A percentile compares a stretch with the other conserved stretches of the same genome.
These are phyloP conservation scores for Callorhinus ursinus DNA, from an alignment of 2,113 vertebrate species.

Conservation along the genomic window DNA sequence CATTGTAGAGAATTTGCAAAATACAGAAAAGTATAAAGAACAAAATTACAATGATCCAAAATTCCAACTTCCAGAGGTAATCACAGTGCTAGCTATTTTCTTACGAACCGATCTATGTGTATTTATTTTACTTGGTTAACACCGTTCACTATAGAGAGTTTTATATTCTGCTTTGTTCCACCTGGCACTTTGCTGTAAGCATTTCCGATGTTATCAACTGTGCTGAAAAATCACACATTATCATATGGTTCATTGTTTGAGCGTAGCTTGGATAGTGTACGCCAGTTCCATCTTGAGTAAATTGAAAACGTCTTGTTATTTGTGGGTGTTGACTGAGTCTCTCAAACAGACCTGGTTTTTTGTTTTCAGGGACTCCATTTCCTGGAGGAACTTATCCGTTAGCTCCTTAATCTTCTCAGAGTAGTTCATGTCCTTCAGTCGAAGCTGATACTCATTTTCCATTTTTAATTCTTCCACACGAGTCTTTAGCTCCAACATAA, in stretches of 20 bases:
- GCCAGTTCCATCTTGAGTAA: not conserved
- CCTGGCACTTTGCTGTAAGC: not conserved
- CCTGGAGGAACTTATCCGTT: conserved; percentile 90
- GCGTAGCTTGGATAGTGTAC: not conserved
- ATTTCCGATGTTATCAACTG: not conserved
- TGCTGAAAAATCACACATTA: not conserved
- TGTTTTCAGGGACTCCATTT: conserved; percentile 90
- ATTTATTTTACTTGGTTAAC: not conserved
- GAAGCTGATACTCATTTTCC: conserved; percentile 94
- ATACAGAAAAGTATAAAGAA: conserved; percentile 15
- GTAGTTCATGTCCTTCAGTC: conserved; percentile 93
- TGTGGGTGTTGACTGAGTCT: not conserved
- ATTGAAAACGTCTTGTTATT: not conserved
- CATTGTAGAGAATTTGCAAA: conserved; percentile 17
- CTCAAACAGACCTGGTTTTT: conserved; percentile 89
- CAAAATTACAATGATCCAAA: not conserved
- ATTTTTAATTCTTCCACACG: conserved; percentile 92
- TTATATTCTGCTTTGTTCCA: not conserved
- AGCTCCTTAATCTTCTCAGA: conserved; percentile 93
- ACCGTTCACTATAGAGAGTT: not conserved
- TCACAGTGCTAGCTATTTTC: not conserved
- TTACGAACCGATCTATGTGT: not conserved
- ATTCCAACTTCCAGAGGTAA: not conserved
- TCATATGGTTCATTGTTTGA: not conserved
- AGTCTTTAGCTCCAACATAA: conserved; percentile 92